A percentile compares a stretch with the other conserved stretches of the same genome.
Conservation (phyloP, 2,797 vertebrate genomes). For the Sorex maritimensis region DNA sequence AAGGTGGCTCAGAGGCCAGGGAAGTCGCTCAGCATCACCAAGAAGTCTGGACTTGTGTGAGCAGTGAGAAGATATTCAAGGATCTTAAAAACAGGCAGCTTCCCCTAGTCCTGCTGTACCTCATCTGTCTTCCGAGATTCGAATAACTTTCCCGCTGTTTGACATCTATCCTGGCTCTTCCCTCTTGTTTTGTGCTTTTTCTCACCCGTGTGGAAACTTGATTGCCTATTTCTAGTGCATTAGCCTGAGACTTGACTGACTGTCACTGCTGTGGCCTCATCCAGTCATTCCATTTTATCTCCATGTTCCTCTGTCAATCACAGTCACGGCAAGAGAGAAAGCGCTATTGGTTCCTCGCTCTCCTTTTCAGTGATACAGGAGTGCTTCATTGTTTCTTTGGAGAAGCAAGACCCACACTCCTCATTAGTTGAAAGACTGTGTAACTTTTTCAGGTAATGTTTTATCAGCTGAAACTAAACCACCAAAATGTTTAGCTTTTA, state of each 20-base stretch:
- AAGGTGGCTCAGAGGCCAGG: neutral
- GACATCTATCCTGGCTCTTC: neutral
- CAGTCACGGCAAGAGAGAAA: neutral
- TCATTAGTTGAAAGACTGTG: neutral
- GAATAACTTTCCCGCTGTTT: neutral
- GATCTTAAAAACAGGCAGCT: neutral
- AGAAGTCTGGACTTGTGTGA: neutral
- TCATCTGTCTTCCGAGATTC: neutral
- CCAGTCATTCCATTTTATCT: neutral
- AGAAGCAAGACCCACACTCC: slow-evolving; percentile 54
- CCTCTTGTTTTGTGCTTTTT: neutral
- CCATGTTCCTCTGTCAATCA: neutral
- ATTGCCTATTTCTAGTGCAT: neutral
- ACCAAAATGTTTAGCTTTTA: slow-evolving; percentile 61
- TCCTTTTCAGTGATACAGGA: neutral
- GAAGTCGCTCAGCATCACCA: neutral
- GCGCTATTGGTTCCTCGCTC: neutral
- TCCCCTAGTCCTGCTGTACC: neutral
- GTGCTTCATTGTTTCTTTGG: slow-evolving; percentile 51
- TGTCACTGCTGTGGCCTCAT: neutral
- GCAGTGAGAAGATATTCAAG: neutral
- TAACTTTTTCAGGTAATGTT: slow-evolving; percentile 71
- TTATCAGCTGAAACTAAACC: slow-evolving; percentile 72
- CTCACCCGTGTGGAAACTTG: neutral
- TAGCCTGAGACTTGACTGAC: neutral